Evolutionary conservation across 2,888 invertebrate species (phyloP).

Genomic region (Netelia melanura): DNA sequence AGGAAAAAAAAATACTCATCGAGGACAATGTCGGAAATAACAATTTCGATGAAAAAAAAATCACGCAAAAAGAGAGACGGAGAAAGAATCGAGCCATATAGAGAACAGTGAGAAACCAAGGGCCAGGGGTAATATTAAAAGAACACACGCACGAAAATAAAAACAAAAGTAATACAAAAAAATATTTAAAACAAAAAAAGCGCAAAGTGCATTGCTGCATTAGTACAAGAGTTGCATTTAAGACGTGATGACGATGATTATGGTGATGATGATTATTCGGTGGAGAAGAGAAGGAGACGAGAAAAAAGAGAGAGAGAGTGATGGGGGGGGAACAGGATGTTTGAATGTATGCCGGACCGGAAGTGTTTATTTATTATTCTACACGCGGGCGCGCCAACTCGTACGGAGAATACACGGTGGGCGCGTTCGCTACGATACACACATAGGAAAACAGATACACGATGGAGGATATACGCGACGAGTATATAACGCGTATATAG

Average conservation of each 20-base stretch:
- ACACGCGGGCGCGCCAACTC: constrained; percentile 63
- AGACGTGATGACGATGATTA: constrained; percentile 70
- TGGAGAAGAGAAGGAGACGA: not conserved
- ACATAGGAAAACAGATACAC: constrained; percentile 37
- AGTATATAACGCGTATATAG: constrained; percentile 7
- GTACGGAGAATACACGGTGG: constrained; percentile 44
- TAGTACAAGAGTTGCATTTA: constrained; percentile 85
- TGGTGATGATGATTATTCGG: constrained; percentile 7
- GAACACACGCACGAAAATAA: not conserved
- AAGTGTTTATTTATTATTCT: constrained; percentile 79
- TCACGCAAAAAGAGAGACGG: not conserved
- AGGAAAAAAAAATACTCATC: constrained; percentile 35
- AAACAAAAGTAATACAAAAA: not conserved
- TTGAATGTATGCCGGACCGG: constrained; percentile 70
- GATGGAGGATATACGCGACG: constrained; percentile 3
- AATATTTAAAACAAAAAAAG: constrained; percentile 26
- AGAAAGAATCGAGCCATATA: not conserved
- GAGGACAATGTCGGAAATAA: not conserved
- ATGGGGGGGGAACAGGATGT: constrained; percentile 66
- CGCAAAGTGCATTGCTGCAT: constrained; percentile 76
- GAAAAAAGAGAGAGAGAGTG: not conserved
- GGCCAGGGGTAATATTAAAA: constrained; percentile 25
- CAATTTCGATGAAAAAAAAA: not conserved
- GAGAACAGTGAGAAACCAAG: constrained; percentile 14
- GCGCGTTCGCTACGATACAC: constrained; percentile 55